Evolutionary conservation across 2,113 vertebrate genomes (phyloP).

Genomic region (Prochilodus magdalenae): DNA sequence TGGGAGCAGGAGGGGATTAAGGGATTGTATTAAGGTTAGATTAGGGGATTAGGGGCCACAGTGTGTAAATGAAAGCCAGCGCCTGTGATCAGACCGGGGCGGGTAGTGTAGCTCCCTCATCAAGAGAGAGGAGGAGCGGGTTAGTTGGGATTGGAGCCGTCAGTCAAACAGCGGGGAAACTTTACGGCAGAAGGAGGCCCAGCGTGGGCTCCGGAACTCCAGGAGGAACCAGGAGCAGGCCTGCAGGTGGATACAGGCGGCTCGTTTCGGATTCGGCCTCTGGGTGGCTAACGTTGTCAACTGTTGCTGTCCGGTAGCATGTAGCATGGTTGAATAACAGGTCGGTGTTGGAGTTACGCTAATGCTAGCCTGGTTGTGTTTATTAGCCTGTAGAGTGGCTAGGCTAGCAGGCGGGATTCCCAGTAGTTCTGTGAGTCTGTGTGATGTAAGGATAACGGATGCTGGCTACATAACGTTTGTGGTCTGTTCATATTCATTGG

Average conservation of each 20-base stretch:
- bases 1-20: constrained; percentile 33
- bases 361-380: too few species aligned
- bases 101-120: constrained; percentile 18
- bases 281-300: too few species aligned
- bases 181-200: background rate
- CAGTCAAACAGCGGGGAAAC: constrained; percentile 38
- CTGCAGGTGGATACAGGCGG: background rate
- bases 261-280: background rate
- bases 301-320: too few species aligned
- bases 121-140: background rate
- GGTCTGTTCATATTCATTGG: too few species aligned
- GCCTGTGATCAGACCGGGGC: constrained; percentile 40
- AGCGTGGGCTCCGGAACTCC: constrained; percentile 22
- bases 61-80: constrained; percentile 35
- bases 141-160: constrained; percentile 46
- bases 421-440: too few species aligned
- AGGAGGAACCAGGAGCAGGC: background rate
- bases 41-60: constrained; percentile 49
- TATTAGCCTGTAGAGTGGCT: too few species aligned
- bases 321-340: background rate
- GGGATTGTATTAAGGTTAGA: constrained; percentile 52
- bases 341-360: too few species aligned
- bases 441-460: too few species aligned
- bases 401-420: too few species aligned
- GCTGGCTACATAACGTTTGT: too few species aligned